phyloP scores from a whole-genome alignment of 2,113 vertebrate genomes.

The Podarcis cretensis region DNA sequence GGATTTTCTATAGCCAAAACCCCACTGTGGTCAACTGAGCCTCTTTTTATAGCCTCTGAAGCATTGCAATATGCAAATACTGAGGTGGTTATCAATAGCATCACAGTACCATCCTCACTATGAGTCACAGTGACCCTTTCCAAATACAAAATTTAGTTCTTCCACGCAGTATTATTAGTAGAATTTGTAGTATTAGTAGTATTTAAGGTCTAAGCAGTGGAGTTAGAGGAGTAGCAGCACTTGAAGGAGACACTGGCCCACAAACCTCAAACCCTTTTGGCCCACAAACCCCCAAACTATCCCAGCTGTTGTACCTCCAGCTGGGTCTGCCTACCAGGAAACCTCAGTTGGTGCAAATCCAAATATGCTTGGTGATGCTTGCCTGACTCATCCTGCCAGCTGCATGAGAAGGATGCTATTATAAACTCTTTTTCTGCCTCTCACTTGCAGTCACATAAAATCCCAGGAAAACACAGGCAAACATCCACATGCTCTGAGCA shows the following conservation, averaged over 20 bases:
- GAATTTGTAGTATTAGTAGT: too few species aligned
- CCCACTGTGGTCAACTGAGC: too few species aligned
- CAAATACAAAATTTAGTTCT: conserved; percentile 11
- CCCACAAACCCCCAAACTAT: background rate
- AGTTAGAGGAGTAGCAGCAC: background rate
- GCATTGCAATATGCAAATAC: too few species aligned
- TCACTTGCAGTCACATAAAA: background rate
- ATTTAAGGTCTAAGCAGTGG: background rate
- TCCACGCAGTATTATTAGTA: background rate
- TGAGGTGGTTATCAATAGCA: too few species aligned
- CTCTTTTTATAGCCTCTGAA: too few species aligned
- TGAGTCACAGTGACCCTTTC: background rate
- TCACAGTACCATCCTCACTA: too few species aligned
- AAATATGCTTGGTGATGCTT: background rate
- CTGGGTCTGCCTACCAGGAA: background rate
- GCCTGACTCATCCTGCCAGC: background rate
- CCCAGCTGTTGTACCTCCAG: background rate
- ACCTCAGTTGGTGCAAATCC: background rate
- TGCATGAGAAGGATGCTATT: background rate
- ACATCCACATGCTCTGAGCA: background rate
- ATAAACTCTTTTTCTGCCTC: background rate
- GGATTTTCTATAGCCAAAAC: too few species aligned
- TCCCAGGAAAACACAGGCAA: background rate
- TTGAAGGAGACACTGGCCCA: background rate
- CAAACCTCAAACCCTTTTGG: background rate